Evolutionary conservation across 2,888 invertebrate species (phyloP).

Genomic region (Rapana venosa): DNA sequence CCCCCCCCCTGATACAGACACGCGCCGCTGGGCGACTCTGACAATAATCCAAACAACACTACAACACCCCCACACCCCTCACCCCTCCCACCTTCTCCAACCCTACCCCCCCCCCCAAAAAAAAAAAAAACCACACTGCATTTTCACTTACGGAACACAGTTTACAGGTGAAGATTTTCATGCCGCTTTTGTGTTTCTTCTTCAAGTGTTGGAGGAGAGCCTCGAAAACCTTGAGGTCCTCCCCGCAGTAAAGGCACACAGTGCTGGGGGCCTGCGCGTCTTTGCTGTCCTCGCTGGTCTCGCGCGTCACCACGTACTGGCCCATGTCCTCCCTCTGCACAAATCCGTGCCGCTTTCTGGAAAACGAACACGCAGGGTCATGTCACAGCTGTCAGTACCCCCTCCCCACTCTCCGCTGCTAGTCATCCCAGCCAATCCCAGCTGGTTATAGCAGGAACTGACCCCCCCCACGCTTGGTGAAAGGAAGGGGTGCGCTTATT

Average conservation of each 20-base stretch:
- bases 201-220: conserved; percentile 78
- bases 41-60: too few species aligned
- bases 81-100: too few species aligned
- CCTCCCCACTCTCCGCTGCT: too few species aligned
- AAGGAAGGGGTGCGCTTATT: too few species aligned
- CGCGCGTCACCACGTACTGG: conserved; percentile 83
- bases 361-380: not conserved
- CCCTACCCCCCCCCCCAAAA: too few species aligned
- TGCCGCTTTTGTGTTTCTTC: conserved; percentile 75
- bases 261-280: conserved; percentile 75
- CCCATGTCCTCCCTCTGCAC: conserved; percentile 92
- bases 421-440: too few species aligned
- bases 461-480: too few species aligned
- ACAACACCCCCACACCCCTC: too few species aligned
- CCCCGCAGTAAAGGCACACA: conserved; percentile 78
- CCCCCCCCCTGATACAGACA: too few species aligned
- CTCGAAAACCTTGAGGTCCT: conserved; percentile 78
- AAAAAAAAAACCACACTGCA: not conserved
- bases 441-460: too few species aligned
- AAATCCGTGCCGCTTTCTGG: conserved; percentile 91
- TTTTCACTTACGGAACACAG: conserved; percentile 65
- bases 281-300: conserved; percentile 55
- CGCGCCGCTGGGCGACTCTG: too few species aligned
- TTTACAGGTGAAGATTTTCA: conserved; percentile 77
- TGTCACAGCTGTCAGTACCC: too few species aligned